Conservation (phyloP, 2,113 vertebrate genomes). For the Chelonoidis abingdonii region DNA sequence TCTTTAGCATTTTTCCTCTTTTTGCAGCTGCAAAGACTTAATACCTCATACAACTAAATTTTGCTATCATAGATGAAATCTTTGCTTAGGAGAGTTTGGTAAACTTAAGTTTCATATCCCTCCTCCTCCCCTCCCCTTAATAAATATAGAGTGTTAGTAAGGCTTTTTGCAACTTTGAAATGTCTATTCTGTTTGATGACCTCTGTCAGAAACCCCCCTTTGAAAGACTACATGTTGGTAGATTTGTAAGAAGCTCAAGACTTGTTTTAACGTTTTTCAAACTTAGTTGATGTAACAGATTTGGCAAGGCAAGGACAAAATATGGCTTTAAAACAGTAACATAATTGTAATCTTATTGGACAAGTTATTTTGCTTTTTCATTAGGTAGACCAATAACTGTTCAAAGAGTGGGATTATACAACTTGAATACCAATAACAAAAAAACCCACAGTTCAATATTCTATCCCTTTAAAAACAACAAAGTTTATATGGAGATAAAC, state of each 20-base stretch:
- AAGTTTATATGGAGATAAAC: too few species aligned
- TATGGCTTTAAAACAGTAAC: background rate
- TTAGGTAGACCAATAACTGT: background rate
- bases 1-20: too few species aligned
- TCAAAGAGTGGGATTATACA: background rate
- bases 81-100: background rate
- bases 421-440: background rate
- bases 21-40: too few species aligned
- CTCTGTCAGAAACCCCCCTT: background rate
- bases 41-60: background rate
- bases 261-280: background rate
- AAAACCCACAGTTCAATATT: background rate
- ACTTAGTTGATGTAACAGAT: rapidly evolving
- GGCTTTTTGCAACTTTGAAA: background rate
- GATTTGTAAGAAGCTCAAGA: background rate
- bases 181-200: background rate
- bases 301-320: background rate
- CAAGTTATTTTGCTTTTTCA: background rate
- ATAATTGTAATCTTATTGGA: background rate
- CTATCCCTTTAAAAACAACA: background rate
- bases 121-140: background rate
- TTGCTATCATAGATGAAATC: background rate
- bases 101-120: background rate
- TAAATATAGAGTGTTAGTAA: background rate
- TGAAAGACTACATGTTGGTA: rapidly evolving